A percentile compares a stretch with the other conserved stretches of the same genome.
phyloP scores from a whole-genome alignment of 2,888 invertebrate species.

The Drosophila histrio region DNA sequence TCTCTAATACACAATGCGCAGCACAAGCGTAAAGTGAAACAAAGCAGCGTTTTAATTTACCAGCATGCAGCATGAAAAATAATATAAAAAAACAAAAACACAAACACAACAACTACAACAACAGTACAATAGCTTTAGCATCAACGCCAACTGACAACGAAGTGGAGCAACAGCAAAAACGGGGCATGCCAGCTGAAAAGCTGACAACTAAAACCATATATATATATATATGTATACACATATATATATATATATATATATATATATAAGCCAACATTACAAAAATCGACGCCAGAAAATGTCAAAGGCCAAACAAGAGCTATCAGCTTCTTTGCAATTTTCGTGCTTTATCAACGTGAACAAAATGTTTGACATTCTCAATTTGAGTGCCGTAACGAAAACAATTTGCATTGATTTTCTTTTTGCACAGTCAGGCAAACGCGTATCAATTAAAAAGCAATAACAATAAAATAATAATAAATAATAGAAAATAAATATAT shows the following conservation, averaged over 20 bases:
- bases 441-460: slow-evolving; percentile 25
- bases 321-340: slow-evolving; percentile 42
- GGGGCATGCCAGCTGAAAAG: slow-evolving; percentile 14
- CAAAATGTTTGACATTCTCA: slow-evolving; percentile 38
- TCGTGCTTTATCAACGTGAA: slow-evolving; percentile 49
- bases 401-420: slow-evolving; percentile 37
- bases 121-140: not conserved
- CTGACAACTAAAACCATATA: not conserved
- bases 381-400: slow-evolving; percentile 27
- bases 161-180: slow-evolving; percentile 36
- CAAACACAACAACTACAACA: slow-evolving; percentile 6
- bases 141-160: slow-evolving; percentile 32
- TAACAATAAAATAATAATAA: slow-evolving; percentile 3
- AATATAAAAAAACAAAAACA: slow-evolving; percentile 22
- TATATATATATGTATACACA: not conserved
- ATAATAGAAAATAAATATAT: not conserved
- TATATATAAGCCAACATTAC: not conserved
- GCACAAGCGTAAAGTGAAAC: slow-evolving; percentile 61
- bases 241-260: not conserved
- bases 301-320: slow-evolving; percentile 47
- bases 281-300: slow-evolving; percentile 30
- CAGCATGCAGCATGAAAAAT: slow-evolving; percentile 36
- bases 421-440: not conserved
- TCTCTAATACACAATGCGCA: slow-evolving; percentile 51
- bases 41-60: slow-evolving; percentile 72